Evolutionary conservation across 2,888 invertebrate genomes (phyloP), one percentile per base, ranked within the genome.

Genomic region (Allygus modestus): DNA sequence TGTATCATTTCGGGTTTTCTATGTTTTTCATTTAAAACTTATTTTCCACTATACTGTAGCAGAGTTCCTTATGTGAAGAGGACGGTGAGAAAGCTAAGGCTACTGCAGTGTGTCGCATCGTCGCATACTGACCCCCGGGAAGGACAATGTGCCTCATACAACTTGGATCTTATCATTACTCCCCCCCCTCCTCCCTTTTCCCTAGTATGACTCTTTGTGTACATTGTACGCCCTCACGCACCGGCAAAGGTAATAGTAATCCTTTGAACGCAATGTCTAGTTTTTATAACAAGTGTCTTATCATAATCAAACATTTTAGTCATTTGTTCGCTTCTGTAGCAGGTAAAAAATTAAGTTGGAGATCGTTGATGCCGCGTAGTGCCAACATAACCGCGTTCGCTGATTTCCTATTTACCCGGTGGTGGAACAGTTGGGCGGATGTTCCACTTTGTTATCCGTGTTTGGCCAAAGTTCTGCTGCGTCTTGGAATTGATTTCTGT

Each of bases 161-260:
- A 65, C 12, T 65, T 31, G 65, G 65, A 31, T 65, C 65, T 65
- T 65, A 65, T 65, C 65, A 65, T 65, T 65, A 65, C 65, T 15
- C 31, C 54, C 23, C 20, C 12, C 65, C 65, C 65, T 31, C 31
- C 65, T 28, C 12, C 65, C 12, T 31, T 11, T 20, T 12, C 28
- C 65, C 65, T 20, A n/a, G n/a, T n/a, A n/a, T n/a, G n/a, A n/a
- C n/a, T n/a, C n/a, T n/a, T n/a, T n/a, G 11, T 12, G 65, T 31
- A 65, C 17, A 23, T 11, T 23, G 54, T 1, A 65, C 65, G 15
- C 31, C 28, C 17, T 65, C 11, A 28, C 7, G 26, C 9, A 26
- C 65, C n/a, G 4, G 2, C 65, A 65, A 65, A 65, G 65, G 65
- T 28, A 17, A 65, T 65, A 4, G 28, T 28, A 4, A 58, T 58